Percentiles rank a stretch among this genome's conserved stretches.
Conservation (phyloP, 2,113 vertebrate species). For the Pungitius pungitius region DNA sequence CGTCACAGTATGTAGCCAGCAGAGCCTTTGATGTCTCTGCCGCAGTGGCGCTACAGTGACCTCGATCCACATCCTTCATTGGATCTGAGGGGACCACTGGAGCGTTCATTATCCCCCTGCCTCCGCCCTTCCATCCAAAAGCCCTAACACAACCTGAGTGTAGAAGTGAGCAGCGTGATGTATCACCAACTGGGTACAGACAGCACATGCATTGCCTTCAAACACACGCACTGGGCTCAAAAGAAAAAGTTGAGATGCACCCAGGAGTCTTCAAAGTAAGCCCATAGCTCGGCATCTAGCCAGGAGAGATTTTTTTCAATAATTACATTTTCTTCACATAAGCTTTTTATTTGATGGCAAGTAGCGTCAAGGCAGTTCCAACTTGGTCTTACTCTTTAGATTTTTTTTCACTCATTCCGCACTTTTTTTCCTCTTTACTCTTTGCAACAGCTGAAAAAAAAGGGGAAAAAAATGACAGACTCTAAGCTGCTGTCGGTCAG, state of each 20-base stretch:
- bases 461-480: slow-evolving; percentile 24
- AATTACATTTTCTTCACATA: slow-evolving; percentile 54
- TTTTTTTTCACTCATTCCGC: slow-evolving; percentile 30
- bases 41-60: slow-evolving; percentile 53
- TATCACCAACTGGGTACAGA: slow-evolving; percentile 11
- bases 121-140: not conserved
- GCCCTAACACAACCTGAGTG: not conserved
- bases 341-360: slow-evolving; percentile 59
- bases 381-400: slow-evolving; percentile 14
- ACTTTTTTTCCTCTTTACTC: slow-evolving; percentile 9
- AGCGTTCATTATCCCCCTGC: slow-evolving; percentile 32
- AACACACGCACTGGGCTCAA: not conserved
- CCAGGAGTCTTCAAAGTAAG: slow-evolving; percentile 46
- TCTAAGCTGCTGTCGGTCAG: slow-evolving; percentile 34
- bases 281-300: slow-evolving; percentile 39
- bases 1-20: slow-evolving; percentile 1
- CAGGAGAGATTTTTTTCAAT: slow-evolving; percentile 46
- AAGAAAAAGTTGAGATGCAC: slow-evolving; percentile 17
- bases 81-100: slow-evolving; percentile 34
- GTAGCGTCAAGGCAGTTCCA: slow-evolving; percentile 52
- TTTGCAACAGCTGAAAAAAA: slow-evolving; percentile 48
- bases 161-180: slow-evolving; percentile 9
- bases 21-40: slow-evolving; percentile 53
- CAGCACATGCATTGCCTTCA: accelerated
- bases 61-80: slow-evolving; percentile 55